Conservation (phyloP, 2,797 vertebrate genomes). For the Eptatretus atami region DNA sequence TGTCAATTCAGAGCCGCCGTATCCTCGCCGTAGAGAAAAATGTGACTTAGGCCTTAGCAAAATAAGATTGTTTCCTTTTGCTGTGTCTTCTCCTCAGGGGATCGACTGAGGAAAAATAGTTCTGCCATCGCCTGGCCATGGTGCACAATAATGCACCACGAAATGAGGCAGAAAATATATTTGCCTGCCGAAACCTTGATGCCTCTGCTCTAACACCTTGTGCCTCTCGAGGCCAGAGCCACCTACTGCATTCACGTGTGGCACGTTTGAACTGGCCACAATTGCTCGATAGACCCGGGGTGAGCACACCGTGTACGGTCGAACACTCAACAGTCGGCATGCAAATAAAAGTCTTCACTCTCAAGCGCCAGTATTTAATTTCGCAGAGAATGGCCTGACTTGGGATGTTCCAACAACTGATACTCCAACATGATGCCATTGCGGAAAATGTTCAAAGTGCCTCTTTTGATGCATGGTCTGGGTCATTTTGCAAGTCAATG, state of each 20-base stretch:
- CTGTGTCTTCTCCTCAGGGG: slow-evolving; percentile 15
- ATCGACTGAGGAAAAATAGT: slow-evolving; percentile 44
- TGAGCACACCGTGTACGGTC: slow-evolving; percentile 12
- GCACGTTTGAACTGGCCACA: slow-evolving; percentile 51
- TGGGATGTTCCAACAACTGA: too few species aligned
- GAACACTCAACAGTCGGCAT: neutral
- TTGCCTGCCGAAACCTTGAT: slow-evolving; percentile 55
- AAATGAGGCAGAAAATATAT: slow-evolving; percentile 58
- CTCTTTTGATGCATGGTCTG: too few species aligned
- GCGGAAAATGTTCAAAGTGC: too few species aligned
- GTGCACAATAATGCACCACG: slow-evolving; percentile 37
- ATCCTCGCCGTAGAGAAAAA: too few species aligned
- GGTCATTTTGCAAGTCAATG: too few species aligned
- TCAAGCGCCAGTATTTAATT: neutral
- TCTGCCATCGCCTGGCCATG: slow-evolving; percentile 41
- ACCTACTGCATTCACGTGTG: slow-evolving; percentile 58
- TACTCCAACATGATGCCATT: too few species aligned
- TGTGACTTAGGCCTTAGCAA: too few species aligned
- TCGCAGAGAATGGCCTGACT: neutral
- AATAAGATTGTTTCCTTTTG: too few species aligned
- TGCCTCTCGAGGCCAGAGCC: slow-evolving; percentile 55
- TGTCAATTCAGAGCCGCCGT: too few species aligned
- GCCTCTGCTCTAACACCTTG: slow-evolving; percentile 33
- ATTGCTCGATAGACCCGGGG: slow-evolving; percentile 76
- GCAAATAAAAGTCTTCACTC: neutral